Evolutionary conservation across 2,113 vertebrate species (phyloP), one percentile per base, ranked within the genome.

Genomic region (Burhinus oedicnemus): DNA sequence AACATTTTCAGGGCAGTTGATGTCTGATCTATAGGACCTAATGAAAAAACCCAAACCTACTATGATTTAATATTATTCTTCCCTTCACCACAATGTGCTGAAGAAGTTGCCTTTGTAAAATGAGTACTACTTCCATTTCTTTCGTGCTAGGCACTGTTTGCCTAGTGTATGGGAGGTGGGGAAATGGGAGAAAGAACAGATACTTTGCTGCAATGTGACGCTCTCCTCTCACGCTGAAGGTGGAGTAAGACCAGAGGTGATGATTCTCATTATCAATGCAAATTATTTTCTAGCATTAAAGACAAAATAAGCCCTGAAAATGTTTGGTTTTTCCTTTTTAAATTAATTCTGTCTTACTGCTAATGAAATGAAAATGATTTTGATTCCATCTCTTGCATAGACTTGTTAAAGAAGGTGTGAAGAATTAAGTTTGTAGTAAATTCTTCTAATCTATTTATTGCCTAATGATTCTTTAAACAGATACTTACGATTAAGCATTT

Each of bases 381-480:
- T 93, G 15, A 47, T 95, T 90, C 30, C 29, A 25, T 90, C 18
- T 76, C 11, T 71, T 70, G 34, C 30, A 76, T 36, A 79, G 32
- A 34, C 36, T 71, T 64, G n/a, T 64, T 96, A 83, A 93, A 87
- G 65, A 62, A 68, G 49, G 57, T 1, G 0, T 82, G 40, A 68
- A 93, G 82, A 83, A 76, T 69, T 88, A 91, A 68, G 38, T 75
- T 91, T 49, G 45, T 81, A 61, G 40, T 89, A 84, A 89, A 65
- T 95, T 93, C 6, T 86, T 86, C 72, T 69, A 93, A 91, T 95
- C 40, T 94, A 2, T 80, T 86, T 89, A 89, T 81, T 94, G 51
- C 72, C 81, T 94, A 94, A 72, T 79, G 74, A 45, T 71, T 94
- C 52, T 71, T 51, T 85, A 93, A 79, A 55, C 11, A 65, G 78